Evolutionary conservation across 2,113 vertebrate genomes (phyloP), one percentile per base, ranked within the genome.

Genomic region (Sylvilagus bachmani): DNA sequence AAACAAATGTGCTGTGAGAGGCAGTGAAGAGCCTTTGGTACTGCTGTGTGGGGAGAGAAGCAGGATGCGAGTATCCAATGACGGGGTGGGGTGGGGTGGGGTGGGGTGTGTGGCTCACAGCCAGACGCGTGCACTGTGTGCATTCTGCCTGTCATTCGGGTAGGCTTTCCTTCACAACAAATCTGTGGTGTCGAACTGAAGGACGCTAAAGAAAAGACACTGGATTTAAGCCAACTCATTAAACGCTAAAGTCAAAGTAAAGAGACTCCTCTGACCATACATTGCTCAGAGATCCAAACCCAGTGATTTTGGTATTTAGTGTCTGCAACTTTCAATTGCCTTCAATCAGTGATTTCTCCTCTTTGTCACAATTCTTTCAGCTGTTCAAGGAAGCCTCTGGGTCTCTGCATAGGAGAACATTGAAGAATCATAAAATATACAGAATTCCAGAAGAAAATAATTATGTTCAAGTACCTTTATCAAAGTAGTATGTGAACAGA

Each of bases 391-490:
- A 69, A 92, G 27, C 1, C 49, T 69, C 5, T 14, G 22, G 1
- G 14, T 3, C 31, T 16, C 3, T 80, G 66, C 38, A 53, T 4
- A 31, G 25, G 55, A 77, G 84, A 33, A 81, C 64, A 90, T 85
- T 79, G 88, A 80, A 10, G 88, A 93, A 36, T 55, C 21, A 74
- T 38, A 69, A 89, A 87, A 84, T 36, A 49, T 16, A 55, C 11
- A 92, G 17, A 11, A 69, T 92, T 85, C 90, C 77, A 77, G 77
- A 93, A 19, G 51, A 93, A 80, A 92, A 67, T 49, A 92, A 95
- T 71, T n/a, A 67, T 74, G 62, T 61, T 49, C n/a, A 83, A 89
- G 73, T 74, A 74, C 21, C 0, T 77, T 84, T 70, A 70, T 80
- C 44, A 87, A 95, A 78, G 6, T 67, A 80, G 10, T 51, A 44